These are phyloP conservation scores for Bactericera cockerelli DNA, from an alignment of 1,140 invertebrate species.

Conservation along the genomic window DNA sequence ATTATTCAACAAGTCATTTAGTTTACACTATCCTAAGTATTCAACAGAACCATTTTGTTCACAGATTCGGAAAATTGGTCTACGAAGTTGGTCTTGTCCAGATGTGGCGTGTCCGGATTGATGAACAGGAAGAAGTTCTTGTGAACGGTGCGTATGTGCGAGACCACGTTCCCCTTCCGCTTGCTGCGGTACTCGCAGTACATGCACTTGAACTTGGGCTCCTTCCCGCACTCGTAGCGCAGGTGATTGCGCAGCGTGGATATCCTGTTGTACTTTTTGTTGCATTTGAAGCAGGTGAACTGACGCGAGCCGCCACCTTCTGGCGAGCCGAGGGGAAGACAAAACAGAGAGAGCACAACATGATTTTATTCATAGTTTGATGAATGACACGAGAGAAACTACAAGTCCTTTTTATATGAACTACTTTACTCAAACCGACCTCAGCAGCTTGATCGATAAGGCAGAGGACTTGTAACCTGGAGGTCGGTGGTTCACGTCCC, in stretches of 20 bases:
- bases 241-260: constrained; percentile 21
- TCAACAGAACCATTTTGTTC: constrained; percentile 2
- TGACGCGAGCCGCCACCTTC: constrained; percentile 34
- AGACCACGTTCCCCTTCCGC: constrained; percentile 32
- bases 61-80: constrained; percentile 7
- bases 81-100: background rate
- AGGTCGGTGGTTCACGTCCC: too few species aligned
- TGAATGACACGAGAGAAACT: background rate
- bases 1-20: too few species aligned
- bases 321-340: background rate
- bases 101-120: background rate
- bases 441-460: too few species aligned
- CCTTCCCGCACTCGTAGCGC: constrained; percentile 38
- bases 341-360: background rate
- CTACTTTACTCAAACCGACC: too few species aligned
- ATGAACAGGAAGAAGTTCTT: constrained; percentile 26
- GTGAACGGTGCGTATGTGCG: constrained; percentile 31
- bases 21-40: background rate
- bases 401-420: too few species aligned
- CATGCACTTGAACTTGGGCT: constrained; percentile 38
- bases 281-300: constrained; percentile 32
- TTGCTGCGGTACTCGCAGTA: constrained; percentile 34
- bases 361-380: too few species aligned
- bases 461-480: too few species aligned
- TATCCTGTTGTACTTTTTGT: constrained; percentile 21